These are phyloP conservation scores for Rhagonycha lutea DNA, from an alignment of 2,888 invertebrate genomes.

Conservation along the genomic window DNA sequence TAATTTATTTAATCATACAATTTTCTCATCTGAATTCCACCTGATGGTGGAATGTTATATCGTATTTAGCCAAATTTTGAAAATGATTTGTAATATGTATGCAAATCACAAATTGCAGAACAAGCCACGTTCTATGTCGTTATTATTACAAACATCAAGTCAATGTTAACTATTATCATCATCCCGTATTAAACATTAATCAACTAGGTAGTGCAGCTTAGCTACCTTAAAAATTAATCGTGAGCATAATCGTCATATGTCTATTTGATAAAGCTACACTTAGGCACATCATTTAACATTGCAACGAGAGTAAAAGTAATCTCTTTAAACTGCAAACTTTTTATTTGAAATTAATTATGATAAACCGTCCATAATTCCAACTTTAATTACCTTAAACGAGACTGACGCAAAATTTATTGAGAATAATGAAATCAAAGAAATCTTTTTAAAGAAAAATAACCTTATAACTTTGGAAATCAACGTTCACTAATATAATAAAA, in stretches of 20 bases:
- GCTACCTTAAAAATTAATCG: conserved; percentile 39
- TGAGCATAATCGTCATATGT: conserved; percentile 32
- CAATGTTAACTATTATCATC: conserved; percentile 32
- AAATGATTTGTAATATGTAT: conserved; percentile 29
- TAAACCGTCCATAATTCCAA: background rate
- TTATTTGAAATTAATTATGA: background rate
- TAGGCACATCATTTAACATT: background rate
- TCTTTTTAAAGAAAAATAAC: background rate
- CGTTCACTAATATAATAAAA: no score
- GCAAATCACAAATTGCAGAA: conserved; percentile 23
- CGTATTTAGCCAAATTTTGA: conserved; percentile 11
- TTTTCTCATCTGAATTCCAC: background rate
- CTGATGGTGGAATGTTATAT: background rate
- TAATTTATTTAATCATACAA: background rate
- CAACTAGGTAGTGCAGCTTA: conserved; percentile 29
- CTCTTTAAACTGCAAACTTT: background rate
- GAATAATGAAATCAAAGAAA: background rate
- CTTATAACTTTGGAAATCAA: no score
- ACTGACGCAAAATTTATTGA: background rate
- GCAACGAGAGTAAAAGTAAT: background rate
- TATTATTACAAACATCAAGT: conserved; percentile 28
- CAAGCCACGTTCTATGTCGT: conserved; percentile 17
- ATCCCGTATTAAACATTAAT: conserved; percentile 38
- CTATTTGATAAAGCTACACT: conserved; percentile 16
- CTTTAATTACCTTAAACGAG: background rate